Conservation (phyloP, 2,888 invertebrate species). For the Laspeyria flexula region DNA sequence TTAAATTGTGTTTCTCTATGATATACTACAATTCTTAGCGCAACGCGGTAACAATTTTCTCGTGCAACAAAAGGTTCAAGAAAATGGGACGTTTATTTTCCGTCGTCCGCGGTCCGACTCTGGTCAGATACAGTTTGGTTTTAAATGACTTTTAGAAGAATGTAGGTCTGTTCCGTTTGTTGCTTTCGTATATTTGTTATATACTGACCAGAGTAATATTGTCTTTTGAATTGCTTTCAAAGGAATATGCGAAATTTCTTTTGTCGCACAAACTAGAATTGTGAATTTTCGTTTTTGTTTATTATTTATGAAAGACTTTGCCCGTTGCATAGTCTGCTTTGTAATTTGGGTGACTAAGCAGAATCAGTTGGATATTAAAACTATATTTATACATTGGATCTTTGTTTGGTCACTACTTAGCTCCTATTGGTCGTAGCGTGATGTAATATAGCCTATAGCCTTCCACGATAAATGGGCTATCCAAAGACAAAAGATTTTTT, state of each 20-base stretch:
- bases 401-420: no score
- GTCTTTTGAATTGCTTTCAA: slow-evolving; percentile 10
- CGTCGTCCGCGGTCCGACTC: slow-evolving; percentile 26
- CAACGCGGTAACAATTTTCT: slow-evolving; percentile 36
- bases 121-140: slow-evolving; percentile 47
- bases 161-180: slow-evolving; percentile 25
- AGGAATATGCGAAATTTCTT: background rate
- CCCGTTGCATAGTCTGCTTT: no score
- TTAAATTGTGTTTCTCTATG: slow-evolving; percentile 41
- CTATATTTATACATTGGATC: no score
- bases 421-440: no score
- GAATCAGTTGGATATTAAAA: no score
- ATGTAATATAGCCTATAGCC: no score
- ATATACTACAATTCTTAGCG: slow-evolving; percentile 37
- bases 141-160: slow-evolving; percentile 50
- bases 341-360: no score
- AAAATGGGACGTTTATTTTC: slow-evolving; percentile 42
- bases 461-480: no score
- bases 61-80: slow-evolving; percentile 40
- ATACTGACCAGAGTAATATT: slow-evolving; percentile 21
- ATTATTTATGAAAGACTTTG: background rate
- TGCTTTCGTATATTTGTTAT: slow-evolving; percentile 18
- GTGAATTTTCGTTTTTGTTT: background rate
- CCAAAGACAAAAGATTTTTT: no score
- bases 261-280: no score